Conservation (phyloP, 2,797 vertebrate genomes). For the Chaetodon trifasciatus region DNA sequence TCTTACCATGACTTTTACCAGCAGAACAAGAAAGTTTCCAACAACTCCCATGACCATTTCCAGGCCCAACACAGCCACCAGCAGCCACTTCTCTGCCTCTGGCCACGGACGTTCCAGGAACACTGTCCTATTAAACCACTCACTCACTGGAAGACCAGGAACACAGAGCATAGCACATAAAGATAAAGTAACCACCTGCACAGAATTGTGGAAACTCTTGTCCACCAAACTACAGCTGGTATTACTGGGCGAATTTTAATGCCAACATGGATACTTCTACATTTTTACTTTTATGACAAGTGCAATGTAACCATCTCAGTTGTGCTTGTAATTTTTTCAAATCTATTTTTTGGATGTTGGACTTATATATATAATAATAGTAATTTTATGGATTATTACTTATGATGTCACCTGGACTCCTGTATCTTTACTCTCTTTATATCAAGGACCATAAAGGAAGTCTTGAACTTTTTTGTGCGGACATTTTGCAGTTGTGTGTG, state of each 20-base stretch:
- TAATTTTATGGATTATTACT: neutral
- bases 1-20: slow-evolving; percentile 79
- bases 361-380: neutral
- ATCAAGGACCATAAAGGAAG: neutral
- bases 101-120: slow-evolving; percentile 56
- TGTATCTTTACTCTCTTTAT: neutral
- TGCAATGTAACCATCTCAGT: neutral
- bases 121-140: slow-evolving; percentile 64
- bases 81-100: slow-evolving; percentile 69
- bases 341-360: neutral
- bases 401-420: neutral
- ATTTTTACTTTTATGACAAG: neutral
- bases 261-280: neutral
- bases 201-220: neutral
- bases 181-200: neutral
- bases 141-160: slow-evolving; percentile 72
- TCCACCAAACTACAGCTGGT: neutral
- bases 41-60: slow-evolving; percentile 79
- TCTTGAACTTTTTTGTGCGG: neutral
- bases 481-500: neutral
- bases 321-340: neutral
- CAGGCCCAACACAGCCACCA: slow-evolving; percentile 74
- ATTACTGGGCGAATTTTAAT: neutral
- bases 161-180: neutral
- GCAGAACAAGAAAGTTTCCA: slow-evolving; percentile 80